Conservation (phyloP, 2,888 invertebrate species). For the Eilema depressum region DNA sequence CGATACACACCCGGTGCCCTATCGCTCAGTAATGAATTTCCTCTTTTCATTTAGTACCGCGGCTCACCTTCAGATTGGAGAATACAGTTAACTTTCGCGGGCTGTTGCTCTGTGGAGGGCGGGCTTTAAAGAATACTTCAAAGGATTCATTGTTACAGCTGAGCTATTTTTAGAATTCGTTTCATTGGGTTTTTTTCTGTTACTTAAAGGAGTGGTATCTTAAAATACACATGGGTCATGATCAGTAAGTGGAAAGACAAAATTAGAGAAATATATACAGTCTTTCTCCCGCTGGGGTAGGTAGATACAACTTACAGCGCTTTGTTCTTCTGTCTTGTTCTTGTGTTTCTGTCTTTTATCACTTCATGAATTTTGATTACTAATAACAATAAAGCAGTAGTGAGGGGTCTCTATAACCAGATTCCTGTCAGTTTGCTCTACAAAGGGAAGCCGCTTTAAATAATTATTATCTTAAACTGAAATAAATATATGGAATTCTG, state of each 20-base stretch:
- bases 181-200: not conserved
- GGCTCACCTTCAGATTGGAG: constrained; percentile 54
- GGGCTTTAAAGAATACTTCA: constrained; percentile 43
- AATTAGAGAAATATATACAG: too few species aligned
- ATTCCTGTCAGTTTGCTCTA: too few species aligned
- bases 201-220: not conserved
- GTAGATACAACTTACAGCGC: not conserved
- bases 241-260: too few species aligned
- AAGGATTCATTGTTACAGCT: constrained; percentile 8
- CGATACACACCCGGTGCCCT: constrained; percentile 63
- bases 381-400: too few species aligned
- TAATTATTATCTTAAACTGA: too few species aligned
- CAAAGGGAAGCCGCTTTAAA: too few species aligned
- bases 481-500: too few species aligned
- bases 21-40: constrained; percentile 72
- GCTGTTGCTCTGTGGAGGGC: constrained; percentile 45
- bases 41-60: constrained; percentile 69
- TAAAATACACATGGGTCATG: not conserved
- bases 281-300: not conserved
- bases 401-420: too few species aligned
- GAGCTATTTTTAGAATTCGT: constrained; percentile 2
- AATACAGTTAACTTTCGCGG: constrained; percentile 42
- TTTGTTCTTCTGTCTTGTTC: too few species aligned
- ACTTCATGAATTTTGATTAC: too few species aligned
- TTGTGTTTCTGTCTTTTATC: too few species aligned